phyloP scores from a whole-genome alignment of 1,140 invertebrate genomes.

The Drosophila orena region DNA sequence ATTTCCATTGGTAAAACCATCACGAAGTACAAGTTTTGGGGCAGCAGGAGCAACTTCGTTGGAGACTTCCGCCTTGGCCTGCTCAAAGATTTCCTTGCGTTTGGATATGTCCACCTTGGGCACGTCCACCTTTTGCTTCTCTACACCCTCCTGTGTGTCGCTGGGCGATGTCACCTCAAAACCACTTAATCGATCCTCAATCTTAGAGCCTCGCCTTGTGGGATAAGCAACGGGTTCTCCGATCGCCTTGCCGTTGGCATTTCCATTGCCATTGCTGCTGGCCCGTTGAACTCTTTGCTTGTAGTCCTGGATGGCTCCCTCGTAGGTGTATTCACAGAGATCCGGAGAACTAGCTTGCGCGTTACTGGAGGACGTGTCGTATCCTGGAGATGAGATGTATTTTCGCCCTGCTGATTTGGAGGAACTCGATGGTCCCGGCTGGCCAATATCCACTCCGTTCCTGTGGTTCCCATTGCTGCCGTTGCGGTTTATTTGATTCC shows the following conservation, averaged over 20 bases:
- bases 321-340: slow-evolving; percentile 91
- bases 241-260: slow-evolving; percentile 45
- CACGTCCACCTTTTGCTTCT: slow-evolving; percentile 86
- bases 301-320: slow-evolving; percentile 93
- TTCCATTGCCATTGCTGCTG: slow-evolving; percentile 56
- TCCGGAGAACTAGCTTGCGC: slow-evolving; percentile 79
- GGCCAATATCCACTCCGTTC: slow-evolving; percentile 24
- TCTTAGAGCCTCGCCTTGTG: slow-evolving; percentile 75
- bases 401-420: slow-evolving; percentile 51
- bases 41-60: slow-evolving; percentile 30
- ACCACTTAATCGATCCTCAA: slow-evolving; percentile 79
- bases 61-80: slow-evolving; percentile 80
- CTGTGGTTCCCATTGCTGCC: slow-evolving; percentile 42
- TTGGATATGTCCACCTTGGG: slow-evolving; percentile 93
- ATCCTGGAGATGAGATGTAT: slow-evolving; percentile 82
- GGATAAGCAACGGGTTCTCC: slow-evolving; percentile 70
- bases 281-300: slow-evolving; percentile 89
- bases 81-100: slow-evolving; percentile 93
- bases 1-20: slow-evolving; percentile 68
- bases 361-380: slow-evolving; percentile 80
- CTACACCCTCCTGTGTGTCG: slow-evolving; percentile 81
- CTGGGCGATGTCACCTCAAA: slow-evolving; percentile 82
- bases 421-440: slow-evolving; percentile 46
- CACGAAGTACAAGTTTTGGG: slow-evolving; percentile 69
- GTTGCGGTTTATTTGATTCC: slow-evolving; percentile 72